Conservation (phyloP, 2,797 vertebrate species). For the Amniataba percoides region DNA sequence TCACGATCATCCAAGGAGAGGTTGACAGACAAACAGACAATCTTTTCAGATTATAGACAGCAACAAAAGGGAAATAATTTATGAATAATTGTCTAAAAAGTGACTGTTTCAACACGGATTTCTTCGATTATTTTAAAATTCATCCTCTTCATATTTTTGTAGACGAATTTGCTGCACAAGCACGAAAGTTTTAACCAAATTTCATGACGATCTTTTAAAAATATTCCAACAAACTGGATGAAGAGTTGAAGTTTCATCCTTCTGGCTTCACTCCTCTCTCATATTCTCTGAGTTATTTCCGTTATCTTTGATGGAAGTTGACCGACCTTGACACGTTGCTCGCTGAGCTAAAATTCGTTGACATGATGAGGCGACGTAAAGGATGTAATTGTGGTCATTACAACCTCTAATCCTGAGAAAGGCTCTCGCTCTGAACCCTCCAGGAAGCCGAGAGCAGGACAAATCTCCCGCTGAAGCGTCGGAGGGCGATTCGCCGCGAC, state of each 20-base stretch:
- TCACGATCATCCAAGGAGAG: no score
- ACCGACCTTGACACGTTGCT: no score
- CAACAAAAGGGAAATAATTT: no score
- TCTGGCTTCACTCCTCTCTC: no score
- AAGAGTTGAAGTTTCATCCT: background rate
- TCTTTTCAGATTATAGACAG: no score
- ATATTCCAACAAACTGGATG: background rate
- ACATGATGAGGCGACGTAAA: background rate
- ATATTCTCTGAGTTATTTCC: background rate
- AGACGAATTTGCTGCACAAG: no score
- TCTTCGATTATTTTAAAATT: background rate
- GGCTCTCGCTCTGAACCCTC: background rate
- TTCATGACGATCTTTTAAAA: background rate
- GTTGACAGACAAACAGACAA: no score
- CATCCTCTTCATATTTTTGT: no score
- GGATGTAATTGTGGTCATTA: no score
- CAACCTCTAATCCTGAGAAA: background rate
- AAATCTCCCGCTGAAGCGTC: background rate
- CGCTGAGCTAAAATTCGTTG: no score
- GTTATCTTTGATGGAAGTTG: background rate
- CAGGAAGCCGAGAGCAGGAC: constrained; percentile 11
- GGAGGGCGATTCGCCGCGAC: background rate
- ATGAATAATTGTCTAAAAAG: background rate
- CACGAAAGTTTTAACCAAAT: no score
- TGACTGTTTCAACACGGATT: background rate